Evolutionary conservation across 2,888 invertebrate species (phyloP), one percentile per base, ranked within the genome.

Genomic region (Drosophila gaucha): DNA sequence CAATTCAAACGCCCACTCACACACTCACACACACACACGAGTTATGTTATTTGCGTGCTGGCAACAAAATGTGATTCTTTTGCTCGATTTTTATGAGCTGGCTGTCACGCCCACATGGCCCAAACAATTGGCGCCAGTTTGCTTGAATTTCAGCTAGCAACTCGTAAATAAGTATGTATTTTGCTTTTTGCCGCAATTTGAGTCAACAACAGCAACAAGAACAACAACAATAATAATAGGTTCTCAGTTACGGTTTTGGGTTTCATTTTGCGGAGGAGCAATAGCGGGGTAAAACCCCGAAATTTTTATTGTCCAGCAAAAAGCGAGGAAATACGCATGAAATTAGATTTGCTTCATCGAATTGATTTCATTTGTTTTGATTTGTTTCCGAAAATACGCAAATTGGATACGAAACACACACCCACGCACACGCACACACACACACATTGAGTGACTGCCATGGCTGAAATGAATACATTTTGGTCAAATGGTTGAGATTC

Each of bases 321-420:
- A 67, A 78, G 86, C 83, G 78, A 80, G 75, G 78, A 83, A 83
- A 83, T 83, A 75, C 80, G 83, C 80, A 86, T 83, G 78, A 83
- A 82, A 83, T 83, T 83, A 86, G 83, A 83, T 83, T 86, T 83
- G 82, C 75, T 86, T 69, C 82, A 86, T 83, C 83, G 82, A 83
- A 86, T 83, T 86, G 82, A 83, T 83, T 82, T 82, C 86, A 82
- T 82, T 79, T 79, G 78, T 74, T 79, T 82, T 86, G 86, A 86
- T 83, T 83, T 83, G 82, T 86, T 83, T 83, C 82, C 65, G 59
- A 80, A 80, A 80, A 80, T 82, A 85, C 84, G 84, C 85, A 86
- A 86, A 82, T 82, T 86, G 86, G 86, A 83, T 85, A 62, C 80
- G 75, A 75, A 65, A 58, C 46, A 50, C 62, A 58, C 49, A 56